phyloP scores from a whole-genome alignment of 2,888 invertebrate species.

The Polydrusus pterygomalis region DNA sequence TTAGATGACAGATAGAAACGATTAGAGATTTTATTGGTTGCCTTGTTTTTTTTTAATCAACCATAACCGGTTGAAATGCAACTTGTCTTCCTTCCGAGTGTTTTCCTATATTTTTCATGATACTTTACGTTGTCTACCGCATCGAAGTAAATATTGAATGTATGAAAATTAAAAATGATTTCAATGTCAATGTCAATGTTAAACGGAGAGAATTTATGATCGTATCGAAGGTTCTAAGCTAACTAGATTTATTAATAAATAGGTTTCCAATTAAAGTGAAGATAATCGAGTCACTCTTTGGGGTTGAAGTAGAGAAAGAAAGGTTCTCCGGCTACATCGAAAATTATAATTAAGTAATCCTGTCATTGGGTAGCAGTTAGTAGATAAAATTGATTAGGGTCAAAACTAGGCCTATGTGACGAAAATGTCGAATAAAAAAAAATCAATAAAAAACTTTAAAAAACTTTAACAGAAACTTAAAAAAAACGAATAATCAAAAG shows the following conservation, averaged over 20 bases:
- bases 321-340: too few relatives aligned
- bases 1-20: background rate
- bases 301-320: too few relatives aligned
- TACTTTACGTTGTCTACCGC: background rate
- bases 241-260: background rate
- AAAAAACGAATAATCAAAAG: too few relatives aligned
- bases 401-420: too few relatives aligned
- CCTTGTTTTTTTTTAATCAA: background rate
- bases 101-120: background rate
- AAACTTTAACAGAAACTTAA: too few relatives aligned
- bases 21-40: background rate
- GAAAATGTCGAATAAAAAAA: too few relatives aligned
- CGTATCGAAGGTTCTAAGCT: background rate
- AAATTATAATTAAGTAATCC: too few relatives aligned
- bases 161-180: background rate
- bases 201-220: background rate
- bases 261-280: too few relatives aligned
- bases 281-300: too few relatives aligned
- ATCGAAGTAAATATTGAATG: background rate
- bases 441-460: too few relatives aligned
- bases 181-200: constrained; percentile 8
- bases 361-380: too few relatives aligned
- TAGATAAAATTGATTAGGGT: too few relatives aligned
- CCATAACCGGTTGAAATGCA: background rate
- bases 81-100: background rate